These are phyloP conservation scores for Alectura lathami DNA, from an alignment of 2,113 vertebrate genomes.

Conservation along the genomic window DNA sequence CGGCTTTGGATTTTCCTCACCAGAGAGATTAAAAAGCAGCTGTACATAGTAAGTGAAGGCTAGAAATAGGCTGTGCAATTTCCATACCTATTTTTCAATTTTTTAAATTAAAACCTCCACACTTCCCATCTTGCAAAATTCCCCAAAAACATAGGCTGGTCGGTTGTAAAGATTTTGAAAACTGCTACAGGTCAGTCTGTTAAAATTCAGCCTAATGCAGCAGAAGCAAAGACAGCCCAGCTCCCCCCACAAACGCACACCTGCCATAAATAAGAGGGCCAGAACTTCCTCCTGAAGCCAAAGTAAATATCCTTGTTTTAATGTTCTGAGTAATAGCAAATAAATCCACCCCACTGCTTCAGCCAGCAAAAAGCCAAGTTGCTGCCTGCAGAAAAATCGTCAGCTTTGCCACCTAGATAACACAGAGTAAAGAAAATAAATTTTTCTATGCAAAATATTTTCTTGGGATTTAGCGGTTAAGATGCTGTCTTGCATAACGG, in stretches of 20 bases:
- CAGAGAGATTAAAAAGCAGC: not conserved
- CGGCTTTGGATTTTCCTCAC: not conserved
- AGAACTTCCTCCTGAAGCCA: not conserved
- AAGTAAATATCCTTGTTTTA: not conserved
- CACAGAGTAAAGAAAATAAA: not conserved
- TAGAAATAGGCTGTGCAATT: not conserved
- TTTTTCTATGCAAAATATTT: constrained; percentile 20
- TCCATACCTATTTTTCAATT: not conserved
- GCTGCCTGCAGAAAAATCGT: not conserved
- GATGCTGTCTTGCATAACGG: not conserved
- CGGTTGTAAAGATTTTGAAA: not conserved
- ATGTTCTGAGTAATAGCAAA: not conserved
- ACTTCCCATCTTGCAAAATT: not conserved
- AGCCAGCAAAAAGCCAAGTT: not conserved
- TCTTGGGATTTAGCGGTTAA: not conserved
- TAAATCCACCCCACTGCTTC: constrained; percentile 16
- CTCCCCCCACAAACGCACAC: not conserved
- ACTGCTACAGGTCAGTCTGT: not conserved
- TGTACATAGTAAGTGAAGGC: not conserved
- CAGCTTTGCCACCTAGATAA: constrained; percentile 12
- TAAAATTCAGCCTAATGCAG: not conserved
- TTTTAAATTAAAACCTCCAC: not conserved
- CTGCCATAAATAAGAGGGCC: not conserved
- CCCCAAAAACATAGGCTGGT: not conserved
- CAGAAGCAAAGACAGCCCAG: not conserved